Percentiles rank a stretch among this genome's conserved stretches.
Evolutionary conservation across 2,888 invertebrate species (phyloP).

Genomic region (Pterobdella sp.): DNA sequence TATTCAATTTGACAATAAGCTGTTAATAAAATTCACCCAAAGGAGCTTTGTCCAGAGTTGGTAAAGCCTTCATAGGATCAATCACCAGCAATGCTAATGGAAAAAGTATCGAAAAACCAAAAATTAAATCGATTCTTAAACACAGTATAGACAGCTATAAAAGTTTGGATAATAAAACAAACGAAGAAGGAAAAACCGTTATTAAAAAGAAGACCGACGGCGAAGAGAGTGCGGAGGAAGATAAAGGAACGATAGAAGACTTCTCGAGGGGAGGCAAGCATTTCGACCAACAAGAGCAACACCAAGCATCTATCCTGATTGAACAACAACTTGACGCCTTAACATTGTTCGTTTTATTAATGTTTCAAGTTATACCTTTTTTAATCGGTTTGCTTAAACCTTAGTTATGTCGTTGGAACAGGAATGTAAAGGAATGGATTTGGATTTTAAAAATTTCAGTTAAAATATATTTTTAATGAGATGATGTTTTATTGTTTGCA

Average conservation of each 20-base stretch:
- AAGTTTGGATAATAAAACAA: background rate
- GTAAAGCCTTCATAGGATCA: conserved; percentile 4
- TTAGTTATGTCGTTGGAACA: too few relatives aligned
- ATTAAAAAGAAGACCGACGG: too few relatives aligned
- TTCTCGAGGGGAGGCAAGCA: background rate
- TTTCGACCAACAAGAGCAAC: conserved; percentile 1
- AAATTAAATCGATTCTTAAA: conserved; percentile 31
- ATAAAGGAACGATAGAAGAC: background rate
- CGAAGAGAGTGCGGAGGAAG: too few relatives aligned
- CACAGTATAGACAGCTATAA: conserved; percentile 11
- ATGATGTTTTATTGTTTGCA: too few relatives aligned
- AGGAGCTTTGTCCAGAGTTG: conserved; percentile 4
- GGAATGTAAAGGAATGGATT: too few relatives aligned
- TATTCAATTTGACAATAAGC: too few relatives aligned
- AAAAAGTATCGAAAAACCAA: conserved; percentile 34
- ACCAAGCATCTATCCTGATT: background rate
- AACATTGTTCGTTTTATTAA: conserved; percentile 3
- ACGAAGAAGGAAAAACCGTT: too few relatives aligned
- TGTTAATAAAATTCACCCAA: too few relatives aligned
- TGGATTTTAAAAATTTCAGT: too few relatives aligned
- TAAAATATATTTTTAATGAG: too few relatives aligned
- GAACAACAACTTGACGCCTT: background rate
- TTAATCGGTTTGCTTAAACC: too few relatives aligned
- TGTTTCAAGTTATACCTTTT: too few relatives aligned
- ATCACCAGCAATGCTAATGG: background rate